Percentiles rank a stretch among this genome's conserved stretches.
These are phyloP conservation scores for Triplophysa dalaica DNA, from an alignment of 2,113 vertebrate species.

Conservation along the genomic window DNA sequence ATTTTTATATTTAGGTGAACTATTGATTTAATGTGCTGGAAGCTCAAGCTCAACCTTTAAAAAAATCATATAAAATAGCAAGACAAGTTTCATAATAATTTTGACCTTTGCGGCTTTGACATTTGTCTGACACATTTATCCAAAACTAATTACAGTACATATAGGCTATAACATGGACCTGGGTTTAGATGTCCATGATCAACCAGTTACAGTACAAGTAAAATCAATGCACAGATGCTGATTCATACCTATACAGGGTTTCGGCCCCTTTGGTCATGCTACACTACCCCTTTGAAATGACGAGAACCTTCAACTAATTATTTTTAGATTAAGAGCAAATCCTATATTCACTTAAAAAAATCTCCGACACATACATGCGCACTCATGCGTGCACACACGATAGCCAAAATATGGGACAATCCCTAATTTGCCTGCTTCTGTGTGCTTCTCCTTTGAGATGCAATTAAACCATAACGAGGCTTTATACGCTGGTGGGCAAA, in stretches of 20 bases:
- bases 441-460: conserved; percentile 74
- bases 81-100: too few relatives aligned
- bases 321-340: conserved; percentile 26
- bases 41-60: neutral
- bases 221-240: too few relatives aligned
- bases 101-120: too few relatives aligned
- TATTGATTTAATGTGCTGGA: neutral
- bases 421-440: conserved; percentile 76
- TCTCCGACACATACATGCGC: conserved; percentile 5
- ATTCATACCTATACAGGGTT: too few relatives aligned
- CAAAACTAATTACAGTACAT: too few relatives aligned
- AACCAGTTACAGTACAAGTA: too few relatives aligned
- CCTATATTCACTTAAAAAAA: conserved; percentile 41
- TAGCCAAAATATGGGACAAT: conserved; percentile 74
- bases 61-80: too few relatives aligned
- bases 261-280: neutral
- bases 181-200: too few relatives aligned
- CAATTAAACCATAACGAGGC: conserved; percentile 82
- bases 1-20: neutral
- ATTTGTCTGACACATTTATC: too few relatives aligned
- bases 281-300: conserved; percentile 1
- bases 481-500: conserved; percentile 76
- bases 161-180: too few relatives aligned
- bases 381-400: conserved; percentile 40
- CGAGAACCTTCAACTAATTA: conserved; percentile 27